phyloP scores from a whole-genome alignment of 2,888 invertebrate genomes.

The Drosophila infuscata region DNA sequence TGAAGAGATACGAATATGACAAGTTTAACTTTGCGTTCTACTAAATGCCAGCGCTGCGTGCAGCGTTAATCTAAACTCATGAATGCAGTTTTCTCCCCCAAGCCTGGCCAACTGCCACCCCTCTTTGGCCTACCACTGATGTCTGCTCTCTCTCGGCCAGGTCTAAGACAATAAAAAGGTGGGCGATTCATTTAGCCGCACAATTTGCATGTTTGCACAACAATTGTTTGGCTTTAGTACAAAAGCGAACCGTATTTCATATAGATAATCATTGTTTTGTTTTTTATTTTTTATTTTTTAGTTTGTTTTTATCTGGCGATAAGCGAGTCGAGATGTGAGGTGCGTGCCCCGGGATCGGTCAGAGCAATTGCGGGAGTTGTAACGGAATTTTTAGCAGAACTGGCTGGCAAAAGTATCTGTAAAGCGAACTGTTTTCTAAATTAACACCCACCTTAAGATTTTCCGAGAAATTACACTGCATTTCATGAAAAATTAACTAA shows the following conservation, averaged over 20 bases:
- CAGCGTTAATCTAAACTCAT: slow-evolving; percentile 57
- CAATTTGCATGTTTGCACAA: slow-evolving; percentile 82
- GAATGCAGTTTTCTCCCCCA: slow-evolving; percentile 39
- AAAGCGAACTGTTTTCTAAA: slow-evolving; percentile 4
- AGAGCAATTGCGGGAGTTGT: slow-evolving; percentile 20
- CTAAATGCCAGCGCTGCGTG: slow-evolving; percentile 70
- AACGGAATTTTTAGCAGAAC: slow-evolving; percentile 33
- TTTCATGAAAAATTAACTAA: background rate
- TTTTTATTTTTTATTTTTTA: slow-evolving; percentile 3
- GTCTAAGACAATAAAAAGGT: slow-evolving; percentile 72
- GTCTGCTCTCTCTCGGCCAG: slow-evolving; percentile 20
- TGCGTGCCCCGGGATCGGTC: slow-evolving; percentile 15
- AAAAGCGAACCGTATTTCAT: slow-evolving; percentile 73
- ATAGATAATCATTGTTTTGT: slow-evolving; percentile 64
- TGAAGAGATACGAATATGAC: slow-evolving; percentile 79
- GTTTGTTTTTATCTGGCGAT: slow-evolving; percentile 64
- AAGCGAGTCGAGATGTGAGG: slow-evolving; percentile 45
- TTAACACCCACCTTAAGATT: background rate
- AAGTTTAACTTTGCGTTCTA: slow-evolving; percentile 72
- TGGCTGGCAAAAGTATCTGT: slow-evolving; percentile 16
- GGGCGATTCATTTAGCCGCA: slow-evolving; percentile 74
- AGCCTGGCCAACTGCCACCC: too few relatives aligned
- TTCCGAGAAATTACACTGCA: slow-evolving; percentile 23
- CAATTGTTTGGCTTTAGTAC: slow-evolving; percentile 76
- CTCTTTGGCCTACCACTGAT: slow-evolving; percentile 2